phyloP scores from a whole-genome alignment of 2,797 vertebrate genomes.

The Ispidina lecontei region DNA sequence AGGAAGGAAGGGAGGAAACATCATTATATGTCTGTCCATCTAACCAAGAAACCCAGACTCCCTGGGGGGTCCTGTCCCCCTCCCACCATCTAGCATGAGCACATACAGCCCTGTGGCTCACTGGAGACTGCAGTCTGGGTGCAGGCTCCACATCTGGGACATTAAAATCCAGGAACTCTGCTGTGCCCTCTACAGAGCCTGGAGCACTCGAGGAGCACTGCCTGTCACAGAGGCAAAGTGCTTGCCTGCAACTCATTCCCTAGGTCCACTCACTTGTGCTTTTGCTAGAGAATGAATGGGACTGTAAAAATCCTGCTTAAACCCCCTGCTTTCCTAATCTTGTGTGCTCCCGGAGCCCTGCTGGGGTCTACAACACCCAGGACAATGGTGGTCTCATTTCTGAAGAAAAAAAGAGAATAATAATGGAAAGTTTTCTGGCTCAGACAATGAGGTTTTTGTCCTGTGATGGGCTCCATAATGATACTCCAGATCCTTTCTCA shows the following conservation, averaged over 20 bases:
- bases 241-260: not conserved
- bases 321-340: not conserved
- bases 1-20: not conserved
- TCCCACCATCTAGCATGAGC: not conserved
- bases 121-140: not conserved
- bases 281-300: not conserved
- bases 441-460: not conserved
- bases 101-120: not conserved
- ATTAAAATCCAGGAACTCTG: not conserved
- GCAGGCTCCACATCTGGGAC: not conserved
- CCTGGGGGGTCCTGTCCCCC: rapidly evolving
- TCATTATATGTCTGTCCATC: rapidly evolving
- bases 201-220: rapidly evolving
- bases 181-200: not conserved
- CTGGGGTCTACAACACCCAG: not conserved
- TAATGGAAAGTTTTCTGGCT: not conserved
- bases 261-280: not conserved
- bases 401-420: not conserved
- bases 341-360: not conserved
- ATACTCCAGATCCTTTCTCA: not conserved
- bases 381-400: not conserved
- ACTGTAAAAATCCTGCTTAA: not conserved
- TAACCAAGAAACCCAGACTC: rapidly evolving
- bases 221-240: rapidly evolving
- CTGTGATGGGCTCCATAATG: not conserved